Evolutionary conservation across 2,888 invertebrate species (phyloP).

Genomic region (Pterobdella sp.): DNA sequence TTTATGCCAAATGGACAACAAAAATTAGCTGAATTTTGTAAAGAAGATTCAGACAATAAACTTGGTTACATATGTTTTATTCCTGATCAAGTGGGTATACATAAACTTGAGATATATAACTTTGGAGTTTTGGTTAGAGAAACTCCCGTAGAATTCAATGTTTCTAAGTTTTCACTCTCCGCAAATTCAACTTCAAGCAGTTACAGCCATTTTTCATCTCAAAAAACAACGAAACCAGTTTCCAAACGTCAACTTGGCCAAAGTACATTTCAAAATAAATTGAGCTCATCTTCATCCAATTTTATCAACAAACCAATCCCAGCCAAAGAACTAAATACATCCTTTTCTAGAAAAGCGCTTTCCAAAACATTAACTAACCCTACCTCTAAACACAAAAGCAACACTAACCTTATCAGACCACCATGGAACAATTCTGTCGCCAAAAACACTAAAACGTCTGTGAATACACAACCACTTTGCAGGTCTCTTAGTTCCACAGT

Average conservation of each 20-base stretch:
- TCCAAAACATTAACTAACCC: background rate
- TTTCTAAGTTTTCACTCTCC: background rate
- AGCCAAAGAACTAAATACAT: background rate
- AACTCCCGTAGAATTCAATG: background rate
- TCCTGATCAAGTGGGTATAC: constrained; percentile 2
- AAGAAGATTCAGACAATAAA: background rate
- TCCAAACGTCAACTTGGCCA: background rate
- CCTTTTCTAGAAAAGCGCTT: background rate
- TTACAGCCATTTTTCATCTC: background rate
- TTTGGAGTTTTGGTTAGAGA: constrained; percentile 1
- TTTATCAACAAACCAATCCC: background rate
- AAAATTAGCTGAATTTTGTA: background rate
- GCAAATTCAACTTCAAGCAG: background rate
- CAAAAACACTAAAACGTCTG: background rate
- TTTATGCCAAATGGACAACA: constrained; percentile 6
- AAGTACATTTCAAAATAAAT: background rate
- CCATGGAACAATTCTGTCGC: constrained; percentile 25
- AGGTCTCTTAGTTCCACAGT: constrained; percentile 3
- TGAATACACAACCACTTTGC: background rate
- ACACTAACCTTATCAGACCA: background rate
- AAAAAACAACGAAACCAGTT: background rate
- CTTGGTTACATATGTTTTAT: constrained; percentile 15
- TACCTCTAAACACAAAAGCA: background rate
- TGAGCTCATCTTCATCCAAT: background rate
- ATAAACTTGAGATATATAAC: background rate